Conservation (phyloP, 2,113 vertebrate genomes). For the Phaethornis superciliosus region DNA sequence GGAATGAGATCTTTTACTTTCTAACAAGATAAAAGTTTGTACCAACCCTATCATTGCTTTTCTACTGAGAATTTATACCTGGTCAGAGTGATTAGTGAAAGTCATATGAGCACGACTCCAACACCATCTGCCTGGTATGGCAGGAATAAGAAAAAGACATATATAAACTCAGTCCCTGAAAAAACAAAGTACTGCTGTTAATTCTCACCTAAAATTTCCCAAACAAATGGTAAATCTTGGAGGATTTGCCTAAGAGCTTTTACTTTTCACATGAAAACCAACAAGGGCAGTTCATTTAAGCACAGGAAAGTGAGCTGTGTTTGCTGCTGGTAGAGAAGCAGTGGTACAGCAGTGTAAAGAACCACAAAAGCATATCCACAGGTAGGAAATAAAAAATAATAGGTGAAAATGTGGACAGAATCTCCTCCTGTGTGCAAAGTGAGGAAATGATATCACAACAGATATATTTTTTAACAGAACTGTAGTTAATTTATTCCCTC, state of each 20-base stretch:
- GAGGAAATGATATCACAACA: background rate
- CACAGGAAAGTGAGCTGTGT: background rate
- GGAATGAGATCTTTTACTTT: background rate
- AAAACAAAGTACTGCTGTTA: background rate
- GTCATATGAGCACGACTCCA: background rate
- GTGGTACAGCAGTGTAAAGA: background rate
- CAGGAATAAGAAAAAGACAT: background rate
- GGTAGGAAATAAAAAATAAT: background rate
- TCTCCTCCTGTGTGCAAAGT: background rate
- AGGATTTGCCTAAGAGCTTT: background rate
- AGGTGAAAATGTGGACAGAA: background rate
- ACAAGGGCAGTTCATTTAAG: background rate
- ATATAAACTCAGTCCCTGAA: background rate
- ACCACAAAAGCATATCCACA: background rate
- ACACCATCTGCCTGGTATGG: background rate
- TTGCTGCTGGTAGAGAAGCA: background rate
- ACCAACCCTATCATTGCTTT: background rate
- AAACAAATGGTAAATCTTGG: background rate
- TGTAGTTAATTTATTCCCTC: background rate
- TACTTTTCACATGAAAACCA: background rate
- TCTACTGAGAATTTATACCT: background rate
- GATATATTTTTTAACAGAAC: background rate
- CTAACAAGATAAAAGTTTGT: background rate
- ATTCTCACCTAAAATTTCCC: background rate
- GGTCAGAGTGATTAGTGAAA: background rate